Evolutionary conservation across 2,888 invertebrate species (phyloP).

Genomic region (Ernsta delagoae): DNA sequence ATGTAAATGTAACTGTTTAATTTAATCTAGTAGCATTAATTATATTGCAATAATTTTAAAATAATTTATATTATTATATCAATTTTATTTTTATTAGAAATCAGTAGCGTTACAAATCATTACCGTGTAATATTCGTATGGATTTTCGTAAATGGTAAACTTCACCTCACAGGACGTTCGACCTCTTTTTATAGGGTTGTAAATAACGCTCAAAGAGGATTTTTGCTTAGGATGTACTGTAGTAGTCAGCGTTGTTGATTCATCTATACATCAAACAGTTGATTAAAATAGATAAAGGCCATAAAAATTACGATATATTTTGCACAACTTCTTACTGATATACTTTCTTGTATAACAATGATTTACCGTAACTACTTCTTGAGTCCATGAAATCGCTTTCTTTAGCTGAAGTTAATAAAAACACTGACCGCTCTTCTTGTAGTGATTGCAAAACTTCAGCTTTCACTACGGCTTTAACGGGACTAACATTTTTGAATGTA

Average conservation of each 20-base stretch:
- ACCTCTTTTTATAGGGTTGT: conserved; percentile 68
- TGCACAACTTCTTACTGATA: too few relatives aligned
- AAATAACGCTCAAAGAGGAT: conserved; percentile 58
- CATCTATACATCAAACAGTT: conserved; percentile 52
- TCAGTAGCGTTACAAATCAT: too few relatives aligned
- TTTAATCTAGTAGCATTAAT: neutral
- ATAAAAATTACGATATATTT: too few relatives aligned
- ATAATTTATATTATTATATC: too few relatives aligned
- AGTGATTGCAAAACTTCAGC: conserved; percentile 54
- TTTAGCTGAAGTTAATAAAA: conserved; percentile 58
- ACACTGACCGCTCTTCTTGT: conserved; percentile 61
- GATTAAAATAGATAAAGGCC: neutral
- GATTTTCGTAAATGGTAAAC: conserved; percentile 67
- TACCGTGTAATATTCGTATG: conserved; percentile 74
- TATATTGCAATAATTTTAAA: too few relatives aligned
- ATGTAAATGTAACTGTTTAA: neutral
- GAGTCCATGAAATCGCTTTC: conserved; percentile 40
- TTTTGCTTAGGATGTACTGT: conserved; percentile 58
- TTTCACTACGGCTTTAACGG: conserved; percentile 59
- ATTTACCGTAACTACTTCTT: conserved; percentile 51
- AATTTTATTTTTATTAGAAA: too few relatives aligned
- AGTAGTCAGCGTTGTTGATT: conserved; percentile 50
- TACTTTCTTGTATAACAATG: too few relatives aligned
- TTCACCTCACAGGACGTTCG: conserved; percentile 65
- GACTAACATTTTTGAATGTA: conserved; percentile 66